These are phyloP conservation scores for Aporophyla nigra DNA, from an alignment of 2,888 invertebrate species.

Conservation along the genomic window DNA sequence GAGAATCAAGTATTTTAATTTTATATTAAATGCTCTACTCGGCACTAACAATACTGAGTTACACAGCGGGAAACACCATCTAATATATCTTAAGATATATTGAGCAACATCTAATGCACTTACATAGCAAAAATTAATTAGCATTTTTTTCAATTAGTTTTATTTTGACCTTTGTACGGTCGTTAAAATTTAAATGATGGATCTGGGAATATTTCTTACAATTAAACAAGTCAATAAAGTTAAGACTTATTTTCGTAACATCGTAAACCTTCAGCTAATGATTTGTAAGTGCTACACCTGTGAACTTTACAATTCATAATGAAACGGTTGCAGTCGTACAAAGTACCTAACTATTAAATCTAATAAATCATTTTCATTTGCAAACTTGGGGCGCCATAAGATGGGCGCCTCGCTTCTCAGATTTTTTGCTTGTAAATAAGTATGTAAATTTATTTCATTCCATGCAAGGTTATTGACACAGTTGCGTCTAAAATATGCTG, in stretches of 20 bases:
- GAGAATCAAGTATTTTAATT: constrained; percentile 60
- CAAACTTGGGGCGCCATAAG: constrained; percentile 71
- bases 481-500: constrained; percentile 81
- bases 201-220: constrained; percentile 62
- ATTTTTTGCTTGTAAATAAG: constrained; percentile 80
- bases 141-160: constrained; percentile 53
- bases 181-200: constrained; percentile 59
- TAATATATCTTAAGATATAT: constrained; percentile 59
- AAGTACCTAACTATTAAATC: constrained; percentile 27
- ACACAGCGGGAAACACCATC: constrained; percentile 38
- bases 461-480: constrained; percentile 89
- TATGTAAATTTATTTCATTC: constrained; percentile 85
- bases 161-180: constrained; percentile 64
- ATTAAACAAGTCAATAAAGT: constrained; percentile 66
- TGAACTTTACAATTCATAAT: constrained; percentile 64
- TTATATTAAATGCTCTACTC: constrained; percentile 57
- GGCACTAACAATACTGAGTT: constrained; percentile 36
- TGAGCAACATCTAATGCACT: constrained; percentile 44
- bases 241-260: constrained; percentile 55
- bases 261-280: constrained; percentile 69
- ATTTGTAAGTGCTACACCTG: constrained; percentile 58
- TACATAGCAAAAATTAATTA: constrained; percentile 43
- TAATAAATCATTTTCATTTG: constrained; percentile 77
- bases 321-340: constrained; percentile 28
- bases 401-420: constrained; percentile 61